Percentiles rank a stretch among this genome's conserved stretches.
phyloP scores from a whole-genome alignment of 1,140 invertebrate species.

The Scaptomyza hsui region DNA sequence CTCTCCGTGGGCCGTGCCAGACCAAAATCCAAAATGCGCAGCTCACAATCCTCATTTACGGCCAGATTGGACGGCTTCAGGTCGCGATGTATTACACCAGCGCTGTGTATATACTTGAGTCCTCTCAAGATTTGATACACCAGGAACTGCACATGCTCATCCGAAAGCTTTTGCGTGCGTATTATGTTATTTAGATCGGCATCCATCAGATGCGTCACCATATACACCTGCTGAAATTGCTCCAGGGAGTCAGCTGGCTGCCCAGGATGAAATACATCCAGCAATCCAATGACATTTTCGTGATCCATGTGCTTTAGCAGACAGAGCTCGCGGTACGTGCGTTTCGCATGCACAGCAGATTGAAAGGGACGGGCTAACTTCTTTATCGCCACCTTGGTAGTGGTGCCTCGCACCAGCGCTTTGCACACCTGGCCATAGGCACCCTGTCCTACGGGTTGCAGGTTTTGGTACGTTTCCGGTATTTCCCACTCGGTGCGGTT shows the following conservation, averaged over 20 bases:
- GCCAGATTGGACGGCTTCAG: constrained; percentile 99
- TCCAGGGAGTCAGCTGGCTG: constrained; percentile 87
- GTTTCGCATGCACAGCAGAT: constrained; percentile 98
- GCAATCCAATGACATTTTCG: constrained; percentile 97
- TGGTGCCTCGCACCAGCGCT: constrained; percentile 89
- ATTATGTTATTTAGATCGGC: constrained; percentile 99
- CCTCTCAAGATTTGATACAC: constrained; percentile 99
- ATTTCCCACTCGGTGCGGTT: constrained; percentile 99
- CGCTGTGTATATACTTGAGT: constrained; percentile 99
- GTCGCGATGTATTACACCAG: constrained; percentile 99
- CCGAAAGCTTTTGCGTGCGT: constrained; percentile 97
- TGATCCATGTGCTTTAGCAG: constrained; percentile 99
- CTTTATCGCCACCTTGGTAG: constrained; percentile 98
- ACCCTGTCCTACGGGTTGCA: constrained; percentile 97
- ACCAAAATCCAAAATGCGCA: constrained; percentile 99
- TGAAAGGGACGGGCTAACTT: constrained; percentile 99
- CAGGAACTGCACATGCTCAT: constrained; percentile 99
- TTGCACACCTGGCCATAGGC: constrained; percentile 95
- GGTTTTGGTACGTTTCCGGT: constrained; percentile 95
- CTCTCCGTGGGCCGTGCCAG: constrained; percentile 97
- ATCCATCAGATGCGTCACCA: constrained; percentile 99
- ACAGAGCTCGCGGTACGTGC: constrained; percentile 98
- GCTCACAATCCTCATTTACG: constrained; percentile 99
- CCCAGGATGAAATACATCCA: constrained; percentile 96
- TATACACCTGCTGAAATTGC: constrained; percentile 96